Evolutionary conservation across 1,140 invertebrate species (phyloP), one percentile per base, ranked within the genome.

Genomic region (Zaprionus kolodkinae): DNA sequence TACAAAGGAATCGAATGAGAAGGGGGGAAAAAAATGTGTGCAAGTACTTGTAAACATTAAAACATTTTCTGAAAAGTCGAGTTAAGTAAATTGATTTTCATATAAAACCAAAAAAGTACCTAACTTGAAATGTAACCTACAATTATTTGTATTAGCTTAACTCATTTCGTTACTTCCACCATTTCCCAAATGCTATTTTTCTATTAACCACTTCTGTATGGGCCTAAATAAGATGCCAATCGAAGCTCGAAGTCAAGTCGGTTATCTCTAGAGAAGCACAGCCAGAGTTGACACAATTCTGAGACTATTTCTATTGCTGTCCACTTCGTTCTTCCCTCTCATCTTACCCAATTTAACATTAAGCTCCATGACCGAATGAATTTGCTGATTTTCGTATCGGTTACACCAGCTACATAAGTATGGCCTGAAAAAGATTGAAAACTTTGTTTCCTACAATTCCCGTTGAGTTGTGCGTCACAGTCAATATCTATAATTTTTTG

Each of bases 301-400:
- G 21, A 45, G 40, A n/a, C n/a, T 43, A 2, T 45, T 15, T n/a
- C 40, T 45, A 12, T 43, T 79, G 54, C 56, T 35, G 27, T 57
- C 43, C 15, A 27, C 21, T 1, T 11, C 57, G 2, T 21, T 21
- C 13, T 38, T 2, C 35, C 45, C 4, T 30, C 61, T 66, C 36
- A 48, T 55, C 27, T 17, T 10, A 40, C 12, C 27, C 52, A 55
- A 67, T 55, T 50, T 55, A 30, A 21, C n/a, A 54, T 30, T 81
- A 55, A 86, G 82, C 75, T 78, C 62, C 74, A 40, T 86, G 82
- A 68, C 71, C 82, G 81, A 85, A 86, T 74, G 78, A 68, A 77
- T 64, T 61, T 67, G 63, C 10, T 11, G 13, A 40, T 45, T 65
- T 33, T 67, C 70, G 70, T 80, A 84, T 80, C 77, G 81, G 64